Conservation (phyloP, 2,797 vertebrate species). For the Tauraco hartlaubi region DNA sequence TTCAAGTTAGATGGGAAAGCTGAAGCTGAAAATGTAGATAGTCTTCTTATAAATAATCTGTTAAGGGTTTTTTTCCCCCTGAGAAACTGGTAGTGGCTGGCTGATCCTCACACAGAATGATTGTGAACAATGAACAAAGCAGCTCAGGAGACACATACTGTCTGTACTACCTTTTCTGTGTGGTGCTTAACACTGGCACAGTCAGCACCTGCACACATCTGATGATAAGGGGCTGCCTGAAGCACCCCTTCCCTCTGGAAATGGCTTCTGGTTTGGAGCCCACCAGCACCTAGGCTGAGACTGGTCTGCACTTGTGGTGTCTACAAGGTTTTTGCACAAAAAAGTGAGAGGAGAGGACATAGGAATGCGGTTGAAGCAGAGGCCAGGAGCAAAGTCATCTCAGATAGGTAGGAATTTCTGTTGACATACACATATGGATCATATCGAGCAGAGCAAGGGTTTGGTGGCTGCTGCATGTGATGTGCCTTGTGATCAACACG, state of each 20-base stretch:
- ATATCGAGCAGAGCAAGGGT: accelerated
- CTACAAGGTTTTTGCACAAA: neutral
- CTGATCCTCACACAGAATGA: neutral
- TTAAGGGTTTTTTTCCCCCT: neutral
- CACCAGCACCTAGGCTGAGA: neutral
- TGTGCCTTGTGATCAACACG: neutral
- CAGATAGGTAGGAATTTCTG: neutral
- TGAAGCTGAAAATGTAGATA: neutral
- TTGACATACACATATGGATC: accelerated
- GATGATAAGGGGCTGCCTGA: neutral
- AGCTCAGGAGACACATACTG: neutral
- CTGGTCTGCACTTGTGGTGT: neutral
- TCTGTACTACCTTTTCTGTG: too few species aligned
- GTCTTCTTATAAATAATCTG: neutral
- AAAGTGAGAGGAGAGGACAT: neutral
- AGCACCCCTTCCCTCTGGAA: neutral
- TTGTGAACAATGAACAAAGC: neutral
- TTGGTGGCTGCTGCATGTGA: neutral
- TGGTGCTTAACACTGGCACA: accelerated
- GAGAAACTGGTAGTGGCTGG: neutral
- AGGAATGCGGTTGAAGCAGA: neutral
- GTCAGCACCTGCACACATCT: neutral
- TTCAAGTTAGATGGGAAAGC: neutral
- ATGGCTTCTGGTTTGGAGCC: neutral
- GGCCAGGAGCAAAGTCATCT: neutral